Base-by-base conservation (phyloP, 2,797 vertebrate species). In the Lacerta agilis region DNA sequence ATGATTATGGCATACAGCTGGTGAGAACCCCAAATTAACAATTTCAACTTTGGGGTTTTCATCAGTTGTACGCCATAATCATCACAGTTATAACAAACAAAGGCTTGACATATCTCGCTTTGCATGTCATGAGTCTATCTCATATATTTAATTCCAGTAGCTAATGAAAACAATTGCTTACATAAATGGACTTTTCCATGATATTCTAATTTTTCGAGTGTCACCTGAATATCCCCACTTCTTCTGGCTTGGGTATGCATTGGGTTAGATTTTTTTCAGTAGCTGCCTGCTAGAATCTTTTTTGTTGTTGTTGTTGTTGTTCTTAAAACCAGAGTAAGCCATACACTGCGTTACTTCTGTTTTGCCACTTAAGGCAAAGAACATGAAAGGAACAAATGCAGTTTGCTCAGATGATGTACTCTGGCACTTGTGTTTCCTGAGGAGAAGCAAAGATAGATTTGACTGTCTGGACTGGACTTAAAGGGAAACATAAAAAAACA, bases 371-470 rank as follows among this genome's bases (percentile, higher is more conserved):
- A 27, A 61, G n/a, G 79, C 69, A 67, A 82, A 55, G 58, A 76
- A 87, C 18, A 61, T 82, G 58, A 77, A 43, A 75, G 41, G 58
- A 33, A n/a, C 38, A 45, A 23, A 61, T 25, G 8, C 23, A 55
- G 73, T 85, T 89, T 67, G 33, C 61, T 23, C 55, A 17, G 58
- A 67, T 38, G 25, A 36, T 67, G 43, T 89, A 75, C 8, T 67
- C 27, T 85, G 55, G 13, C 58, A 76, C 81, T 13, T 29, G 78
- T 89, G 45, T 82, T 89, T 77, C 43, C 79, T 49, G 58, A n/a
- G 3, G 41, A 81, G 33, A 82, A 18, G 29, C 36, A 49, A 33
- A 89, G 69, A 58, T 72, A 71, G 64, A 15, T 58, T 78, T 83
- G 67, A 29, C 25, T 75, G 36, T 67, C 36, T 61, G 79, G 45